Base-by-base conservation (phyloP, 2,888 invertebrate species). In the Drosophila algonquin region DNA sequence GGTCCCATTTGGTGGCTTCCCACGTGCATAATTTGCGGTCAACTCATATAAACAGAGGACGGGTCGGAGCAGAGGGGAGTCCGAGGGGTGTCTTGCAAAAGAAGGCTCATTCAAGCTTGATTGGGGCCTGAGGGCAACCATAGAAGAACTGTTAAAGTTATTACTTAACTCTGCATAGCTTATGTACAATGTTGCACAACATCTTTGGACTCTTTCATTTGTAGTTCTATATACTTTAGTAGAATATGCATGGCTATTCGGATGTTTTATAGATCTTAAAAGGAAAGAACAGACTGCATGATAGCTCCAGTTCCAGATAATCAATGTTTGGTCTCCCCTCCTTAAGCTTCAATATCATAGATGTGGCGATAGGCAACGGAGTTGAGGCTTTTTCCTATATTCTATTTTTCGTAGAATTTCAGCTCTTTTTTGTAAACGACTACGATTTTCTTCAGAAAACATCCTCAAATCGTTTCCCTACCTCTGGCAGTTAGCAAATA, bases 21-120 rank as follows among this genome's bases (percentile, higher is more conserved):
- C 81, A 82, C 81, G 86, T 82, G 75, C 81, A 87, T 88, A 82
- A 86, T 85, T 77, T 82, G 86, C 75, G 88, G 86, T 80, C 86
- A 82, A 76, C 76, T 81, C 73, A 75, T 64, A 63, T 63, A 62
- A 45, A 70, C 44, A 68, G 51, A 67, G 7, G 24, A 16, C 32
- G 32, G 44, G 30, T 48, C 40, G 45, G 35, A 27, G 30, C 16
- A 56, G 24, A 32, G 18, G 10, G 50, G 30, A 30, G 30, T 8
- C 27, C 30, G 30, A 30, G 30, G 7, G 27, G 27, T 27, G 7
- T 27, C 27, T 27, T 7, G 27, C 8, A 27, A 32, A 40, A 50
- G 48, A 32, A 10, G 80, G 76, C 68, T 72, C 72, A 75, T 80
- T 77, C 30, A 14, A 40, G 40, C 6, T 14, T 6, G 14, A 56